Evolutionary conservation across 2,888 invertebrate genomes (phyloP).

Genomic region (Sturmia bella): DNA sequence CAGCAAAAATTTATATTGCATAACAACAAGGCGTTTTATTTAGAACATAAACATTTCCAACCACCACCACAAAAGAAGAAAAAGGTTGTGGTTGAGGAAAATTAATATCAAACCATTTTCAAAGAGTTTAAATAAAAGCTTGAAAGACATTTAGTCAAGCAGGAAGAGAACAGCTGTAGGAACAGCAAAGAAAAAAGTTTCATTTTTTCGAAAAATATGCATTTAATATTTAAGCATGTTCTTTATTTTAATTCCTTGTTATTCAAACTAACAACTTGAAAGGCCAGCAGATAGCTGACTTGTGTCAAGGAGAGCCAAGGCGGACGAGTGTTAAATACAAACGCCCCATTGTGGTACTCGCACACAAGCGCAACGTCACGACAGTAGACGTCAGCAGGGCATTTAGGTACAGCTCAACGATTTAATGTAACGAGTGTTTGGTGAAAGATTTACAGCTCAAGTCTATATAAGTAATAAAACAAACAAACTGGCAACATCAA

Average conservation of each 20-base stretch:
- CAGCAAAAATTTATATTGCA: constrained; percentile 52
- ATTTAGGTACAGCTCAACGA: constrained; percentile 64
- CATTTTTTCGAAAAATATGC: constrained; percentile 52
- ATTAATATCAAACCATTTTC: constrained; percentile 45
- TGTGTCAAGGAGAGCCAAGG: background rate
- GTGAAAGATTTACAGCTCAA: constrained; percentile 60
- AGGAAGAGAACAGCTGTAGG: constrained; percentile 23
- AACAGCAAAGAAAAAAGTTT: background rate
- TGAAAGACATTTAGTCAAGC: constrained; percentile 39
- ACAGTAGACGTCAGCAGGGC: constrained; percentile 57
- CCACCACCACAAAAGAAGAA: background rate
- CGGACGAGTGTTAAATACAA: constrained; percentile 30
- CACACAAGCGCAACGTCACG: constrained; percentile 6
- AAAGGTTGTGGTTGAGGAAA: constrained; percentile 34
- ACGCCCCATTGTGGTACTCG: background rate
- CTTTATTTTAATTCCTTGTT: constrained; percentile 30
- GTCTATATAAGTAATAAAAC: constrained; percentile 28
- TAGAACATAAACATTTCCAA: constrained; percentile 37
- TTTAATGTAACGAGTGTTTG: constrained; percentile 65
- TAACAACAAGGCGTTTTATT: constrained; percentile 60
- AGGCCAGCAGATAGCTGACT: background rate
- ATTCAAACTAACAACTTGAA: background rate
- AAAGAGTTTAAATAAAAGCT: constrained; percentile 29
- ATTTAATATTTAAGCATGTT: constrained; percentile 48
- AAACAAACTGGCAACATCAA: constrained; percentile 34